Percentiles rank a stretch among this genome's conserved stretches.
Conservation (phyloP, 2,113 vertebrate species). For the Tretioscincus oriximinensis region DNA sequence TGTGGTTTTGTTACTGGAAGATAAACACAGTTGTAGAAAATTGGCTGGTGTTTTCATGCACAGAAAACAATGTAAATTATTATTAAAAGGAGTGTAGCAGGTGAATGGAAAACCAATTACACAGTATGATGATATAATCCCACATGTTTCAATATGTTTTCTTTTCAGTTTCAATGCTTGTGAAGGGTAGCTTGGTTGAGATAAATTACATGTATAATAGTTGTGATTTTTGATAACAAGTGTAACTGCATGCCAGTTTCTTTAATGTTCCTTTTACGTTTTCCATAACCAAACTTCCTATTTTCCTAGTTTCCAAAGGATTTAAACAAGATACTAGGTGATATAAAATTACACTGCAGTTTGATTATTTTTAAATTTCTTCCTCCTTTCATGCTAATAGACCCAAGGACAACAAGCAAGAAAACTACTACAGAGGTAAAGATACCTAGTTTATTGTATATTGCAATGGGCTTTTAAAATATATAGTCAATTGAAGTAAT, state of each 20-base stretch:
- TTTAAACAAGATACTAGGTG: conserved; percentile 18
- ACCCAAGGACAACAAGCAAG: conserved; percentile 56
- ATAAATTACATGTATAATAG: background rate
- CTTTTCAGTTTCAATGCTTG: background rate
- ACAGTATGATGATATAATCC: conserved; percentile 23
- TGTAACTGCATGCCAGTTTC: background rate
- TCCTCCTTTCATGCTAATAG: conserved; percentile 53
- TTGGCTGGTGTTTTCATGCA: background rate
- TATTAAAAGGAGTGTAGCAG: background rate
- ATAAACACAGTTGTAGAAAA: background rate
- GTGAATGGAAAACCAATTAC: conserved; percentile 5
- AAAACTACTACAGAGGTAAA: conserved; percentile 64
- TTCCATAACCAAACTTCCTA: conserved; percentile 1
- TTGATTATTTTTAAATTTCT: conserved; percentile 43
- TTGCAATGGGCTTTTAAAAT: background rate
- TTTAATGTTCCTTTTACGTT: background rate
- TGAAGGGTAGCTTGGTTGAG: background rate
- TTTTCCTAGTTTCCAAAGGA: background rate
- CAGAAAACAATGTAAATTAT: conserved; percentile 1
- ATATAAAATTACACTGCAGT: conserved; percentile 9
- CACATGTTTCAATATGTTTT: background rate
- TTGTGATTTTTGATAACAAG: background rate
- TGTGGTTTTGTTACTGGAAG: background rate
- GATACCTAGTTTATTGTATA: background rate
- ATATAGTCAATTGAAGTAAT: background rate